Evolutionary conservation across 35 echinoderm and acorn worm genomes (phyloP), one percentile per base, ranked within the genome.

Genomic region (Anneissia japonica): DNA sequence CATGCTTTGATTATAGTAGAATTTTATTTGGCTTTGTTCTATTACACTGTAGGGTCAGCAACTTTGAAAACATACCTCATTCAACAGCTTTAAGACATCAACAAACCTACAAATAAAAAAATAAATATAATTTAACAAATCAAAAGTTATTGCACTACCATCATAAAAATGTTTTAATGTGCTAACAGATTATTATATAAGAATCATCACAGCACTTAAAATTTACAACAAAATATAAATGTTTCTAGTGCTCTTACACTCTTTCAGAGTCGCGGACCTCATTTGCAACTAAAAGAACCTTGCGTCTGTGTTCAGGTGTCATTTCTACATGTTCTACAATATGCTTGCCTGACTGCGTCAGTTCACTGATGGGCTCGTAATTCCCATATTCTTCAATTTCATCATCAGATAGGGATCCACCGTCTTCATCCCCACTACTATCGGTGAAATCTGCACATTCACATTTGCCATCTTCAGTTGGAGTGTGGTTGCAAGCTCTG

Each of bases 231-330:
- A n/a, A n/a, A n/a, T n/a, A n/a, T n/a, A n/a, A n/a, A n/a, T n/a
- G n/a, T n/a, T n/a, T n/a, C n/a, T n/a, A n/a, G n/a, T n/a, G n/a
- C 51, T 19, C 51, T 64, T 11, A 64, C 38, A 97, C 94, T 39
- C 37, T 88, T 81, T 97, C 94, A 0, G 94, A 97, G 36, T 90
- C 94, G 38, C 81, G 81, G 13, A 97, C 90, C 88, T 97, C 94
- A 46, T 93, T 90, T 14, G 94, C 94, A 26, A 97, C 94, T 75
- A 90, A 81, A 43, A 84, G 88, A 0, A 91, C 94, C 81, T 97
- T 97, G 74, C 45, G 43, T 93, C 85, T 30, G 85, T 41, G 9
- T 33, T 75, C 80, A 32, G 37, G 34, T 28, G 36, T 73, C 75
- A 73, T 41, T 72, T 29, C 31, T 46, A 36, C 16, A 30, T 56